Evolutionary conservation across 1,140 invertebrate species (phyloP).

Genomic region (Radopholus similis): DNA sequence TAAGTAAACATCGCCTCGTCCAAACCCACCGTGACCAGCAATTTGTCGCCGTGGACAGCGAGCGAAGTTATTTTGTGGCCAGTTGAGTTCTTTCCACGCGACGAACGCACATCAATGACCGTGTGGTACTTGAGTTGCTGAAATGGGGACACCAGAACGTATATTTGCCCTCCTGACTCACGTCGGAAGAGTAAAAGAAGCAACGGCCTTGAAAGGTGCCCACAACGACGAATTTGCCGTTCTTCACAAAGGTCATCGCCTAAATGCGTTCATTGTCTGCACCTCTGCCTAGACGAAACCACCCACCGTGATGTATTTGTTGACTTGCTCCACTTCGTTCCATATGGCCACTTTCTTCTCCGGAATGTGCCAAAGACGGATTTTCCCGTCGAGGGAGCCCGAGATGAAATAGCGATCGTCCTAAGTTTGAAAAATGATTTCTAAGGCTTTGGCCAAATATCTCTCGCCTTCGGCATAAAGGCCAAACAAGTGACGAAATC

Average conservation of each 20-base stretch:
- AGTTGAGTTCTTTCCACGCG: constrained; percentile 86
- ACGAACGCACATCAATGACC: constrained; percentile 89
- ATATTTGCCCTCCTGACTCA: constrained; percentile 43
- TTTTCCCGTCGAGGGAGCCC: constrained; percentile 68
- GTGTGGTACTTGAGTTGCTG: constrained; percentile 93
- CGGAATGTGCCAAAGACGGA: constrained; percentile 96
- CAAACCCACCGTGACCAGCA: constrained; percentile 74
- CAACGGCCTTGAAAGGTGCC: constrained; percentile 92
- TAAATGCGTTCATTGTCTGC: constrained; percentile 80
- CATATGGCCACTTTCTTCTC: constrained; percentile 93
- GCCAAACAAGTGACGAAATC: constrained; percentile 97
- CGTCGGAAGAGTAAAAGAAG: constrained; percentile 93
- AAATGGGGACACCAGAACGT: constrained; percentile 8
- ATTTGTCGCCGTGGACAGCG: constrained; percentile 66
- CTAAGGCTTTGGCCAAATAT: constrained; percentile 60
- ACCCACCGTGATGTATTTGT: background rate
- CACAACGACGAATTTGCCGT: constrained; percentile 87
- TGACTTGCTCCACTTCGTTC: constrained; percentile 84
- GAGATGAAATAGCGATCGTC: constrained; percentile 66
- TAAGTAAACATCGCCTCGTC: background rate
- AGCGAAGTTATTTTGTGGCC: constrained; percentile 88
- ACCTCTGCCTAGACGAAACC: background rate
- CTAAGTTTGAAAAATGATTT: constrained; percentile 53
- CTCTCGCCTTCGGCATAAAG: constrained; percentile 79
- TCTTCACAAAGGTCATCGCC: constrained; percentile 91